These are phyloP conservation scores for Nematolebias whitei DNA, from an alignment of 2,113 vertebrate genomes.

Conservation along the genomic window DNA sequence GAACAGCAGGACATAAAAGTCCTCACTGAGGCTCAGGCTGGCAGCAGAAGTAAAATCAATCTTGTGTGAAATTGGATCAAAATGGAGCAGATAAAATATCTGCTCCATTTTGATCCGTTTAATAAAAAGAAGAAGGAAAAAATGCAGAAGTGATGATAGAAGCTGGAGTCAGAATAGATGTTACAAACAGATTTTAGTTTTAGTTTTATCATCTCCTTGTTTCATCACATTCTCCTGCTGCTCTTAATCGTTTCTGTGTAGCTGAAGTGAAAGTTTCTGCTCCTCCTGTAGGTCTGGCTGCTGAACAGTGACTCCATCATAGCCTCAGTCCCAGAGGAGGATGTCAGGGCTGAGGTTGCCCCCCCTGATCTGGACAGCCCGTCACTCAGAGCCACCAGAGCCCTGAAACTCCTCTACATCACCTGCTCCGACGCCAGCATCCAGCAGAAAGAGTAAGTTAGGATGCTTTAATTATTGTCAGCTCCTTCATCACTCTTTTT, in stretches of 20 bases:
- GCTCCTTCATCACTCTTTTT: slow-evolving; percentile 40
- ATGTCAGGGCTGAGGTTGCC: too few species aligned
- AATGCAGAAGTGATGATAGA: not conserved
- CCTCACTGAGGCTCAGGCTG: not conserved
- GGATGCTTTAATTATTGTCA: slow-evolving; percentile 1
- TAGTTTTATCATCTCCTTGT: not conserved
- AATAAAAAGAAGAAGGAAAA: not conserved
- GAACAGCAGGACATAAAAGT: slow-evolving; percentile 4
- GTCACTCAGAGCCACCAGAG: slow-evolving; percentile 70
- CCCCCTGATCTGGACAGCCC: slow-evolving; percentile 20
- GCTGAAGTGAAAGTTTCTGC: too few species aligned
- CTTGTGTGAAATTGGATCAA: slow-evolving; percentile 27
- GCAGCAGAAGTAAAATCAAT: slow-evolving; percentile 24
- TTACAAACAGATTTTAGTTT: not conserved
- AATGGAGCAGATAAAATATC: slow-evolving; percentile 3
- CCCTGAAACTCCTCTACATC: slow-evolving; percentile 90
- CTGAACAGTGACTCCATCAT: slow-evolving; percentile 92
- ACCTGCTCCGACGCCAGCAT: slow-evolving; percentile 73
- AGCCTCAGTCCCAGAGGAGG: slow-evolving; percentile 77
- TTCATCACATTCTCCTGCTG: not conserved
- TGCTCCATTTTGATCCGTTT: not conserved
- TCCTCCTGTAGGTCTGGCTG: slow-evolving; percentile 88
- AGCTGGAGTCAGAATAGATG: not conserved
- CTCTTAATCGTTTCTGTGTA: not conserved
- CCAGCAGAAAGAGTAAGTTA: slow-evolving; percentile 88